Conservation (phyloP, 2,888 invertebrate genomes). For the Drosophila neonasuta region DNA sequence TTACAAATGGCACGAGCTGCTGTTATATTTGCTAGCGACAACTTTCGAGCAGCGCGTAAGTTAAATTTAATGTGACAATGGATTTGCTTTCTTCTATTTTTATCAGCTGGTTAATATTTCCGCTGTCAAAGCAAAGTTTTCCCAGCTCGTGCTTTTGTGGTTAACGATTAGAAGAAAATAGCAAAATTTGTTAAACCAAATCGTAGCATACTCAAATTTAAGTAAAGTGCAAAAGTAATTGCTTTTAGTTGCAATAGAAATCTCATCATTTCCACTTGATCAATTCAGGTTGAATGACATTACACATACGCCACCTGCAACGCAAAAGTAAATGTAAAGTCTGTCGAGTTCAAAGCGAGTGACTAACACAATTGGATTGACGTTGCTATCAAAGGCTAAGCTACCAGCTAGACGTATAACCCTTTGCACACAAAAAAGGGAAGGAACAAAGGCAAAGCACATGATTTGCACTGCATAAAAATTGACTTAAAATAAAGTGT, state of each 20-base stretch:
- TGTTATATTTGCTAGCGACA: slow-evolving; percentile 35
- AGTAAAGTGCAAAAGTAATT: background rate
- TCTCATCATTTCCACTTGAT: background rate
- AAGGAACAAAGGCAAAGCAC: slow-evolving; percentile 7
- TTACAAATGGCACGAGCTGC: slow-evolving; percentile 66
- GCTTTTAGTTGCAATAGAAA: background rate
- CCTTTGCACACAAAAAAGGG: slow-evolving; percentile 3
- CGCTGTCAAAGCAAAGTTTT: slow-evolving; percentile 7
- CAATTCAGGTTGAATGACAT: slow-evolving; percentile 17
- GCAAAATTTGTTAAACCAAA: background rate
- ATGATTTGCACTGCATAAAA: slow-evolving; percentile 30
- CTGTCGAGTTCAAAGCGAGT: slow-evolving; percentile 24
- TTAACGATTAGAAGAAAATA: background rate
- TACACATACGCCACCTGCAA: slow-evolving; percentile 47
- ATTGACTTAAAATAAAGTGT: slow-evolving; percentile 38
- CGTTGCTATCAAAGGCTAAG: slow-evolving; percentile 34
- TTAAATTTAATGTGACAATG: slow-evolving; percentile 54
- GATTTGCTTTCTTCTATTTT: slow-evolving; percentile 29
- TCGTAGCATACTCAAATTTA: background rate
- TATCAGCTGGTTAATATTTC: slow-evolving; percentile 16
- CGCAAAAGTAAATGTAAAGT: slow-evolving; percentile 27
- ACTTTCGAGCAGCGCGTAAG: slow-evolving; percentile 29
- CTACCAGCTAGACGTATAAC: slow-evolving; percentile 25
- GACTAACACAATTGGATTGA: slow-evolving; percentile 57
- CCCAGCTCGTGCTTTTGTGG: background rate